Evolutionary conservation across 2,888 invertebrate genomes (phyloP), one percentile per base, ranked within the genome.

Genomic region (Drepana falcataria): DNA sequence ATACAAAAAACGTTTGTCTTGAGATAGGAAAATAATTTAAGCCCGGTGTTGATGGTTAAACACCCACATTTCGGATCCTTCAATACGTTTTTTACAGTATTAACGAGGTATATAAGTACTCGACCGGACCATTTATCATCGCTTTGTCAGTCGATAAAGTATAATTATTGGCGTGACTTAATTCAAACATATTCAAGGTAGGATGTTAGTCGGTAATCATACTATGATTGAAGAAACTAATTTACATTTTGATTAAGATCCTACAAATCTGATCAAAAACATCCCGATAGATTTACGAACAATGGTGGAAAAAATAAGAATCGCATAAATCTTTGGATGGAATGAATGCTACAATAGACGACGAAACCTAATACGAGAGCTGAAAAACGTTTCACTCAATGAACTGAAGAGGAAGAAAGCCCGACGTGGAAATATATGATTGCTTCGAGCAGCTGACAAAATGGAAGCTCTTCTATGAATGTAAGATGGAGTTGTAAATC

Each of bases 311-410:
- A 9, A 44, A 44, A 9, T 44, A 9, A 44, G 44, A 1, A 44
- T 44, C 44, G 44, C 21, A 21, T 44, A 44, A 44, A 44, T 44
- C 44, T 6, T 44, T 9, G 44, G 9, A 9, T 44, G 9, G 55
- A 64, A 65, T 61, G 69, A 65, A 64, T 64, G 58, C 64, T 54
- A 73, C 73, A 73, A 73, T 66, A 59, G 66, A 53, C 48, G 54
- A 59, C 58, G 55, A 55, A 61, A 47, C 53, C 51, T 53, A 53
- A 56, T 56, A 53, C 51, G 48, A 53, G 34, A 49, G 4, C 59
- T 51, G 55, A 59, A 61, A 44, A 55, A 60, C 59, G 54, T 60
- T 62, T 61, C 55, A 57, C 67, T 63, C 60, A 52, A 60, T 48
- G 52, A 57, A 57, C 60, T 49, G 51, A 51, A 52, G 44, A 55